phyloP scores from a whole-genome alignment of 2,113 vertebrate species.

The Raja brachyura region DNA sequence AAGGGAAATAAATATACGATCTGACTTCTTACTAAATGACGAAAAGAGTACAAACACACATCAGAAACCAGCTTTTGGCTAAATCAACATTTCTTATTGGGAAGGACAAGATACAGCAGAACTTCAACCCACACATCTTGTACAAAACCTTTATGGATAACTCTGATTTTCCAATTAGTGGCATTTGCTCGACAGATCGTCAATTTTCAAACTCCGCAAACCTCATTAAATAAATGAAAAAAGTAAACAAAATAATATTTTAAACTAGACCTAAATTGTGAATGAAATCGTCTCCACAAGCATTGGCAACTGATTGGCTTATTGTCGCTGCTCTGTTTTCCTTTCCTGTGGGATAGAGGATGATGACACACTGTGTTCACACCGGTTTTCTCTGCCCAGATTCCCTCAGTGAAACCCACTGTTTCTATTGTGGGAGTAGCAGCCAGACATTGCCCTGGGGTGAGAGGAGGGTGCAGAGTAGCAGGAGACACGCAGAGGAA shows the following conservation, averaged over 20 bases:
- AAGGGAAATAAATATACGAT: not conserved
- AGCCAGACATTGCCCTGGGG: no score
- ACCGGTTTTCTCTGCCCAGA: no score
- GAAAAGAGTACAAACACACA: not conserved
- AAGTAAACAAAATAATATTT: not conserved
- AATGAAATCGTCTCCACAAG: not conserved
- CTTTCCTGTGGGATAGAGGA: not conserved
- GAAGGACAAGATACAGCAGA: not conserved
- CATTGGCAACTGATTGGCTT: no score
- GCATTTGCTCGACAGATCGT: not conserved
- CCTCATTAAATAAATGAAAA: not conserved
- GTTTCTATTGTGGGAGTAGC: no score
- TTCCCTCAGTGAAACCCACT: no score
- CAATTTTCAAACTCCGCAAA: not conserved
- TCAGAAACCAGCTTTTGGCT: not conserved
- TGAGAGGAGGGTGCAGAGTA: no score
- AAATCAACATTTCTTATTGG: not conserved
- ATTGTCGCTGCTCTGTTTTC: not conserved
- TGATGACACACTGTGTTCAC: no score
- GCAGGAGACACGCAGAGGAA: no score
- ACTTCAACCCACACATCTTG: not conserved
- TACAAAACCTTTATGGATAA: not conserved
- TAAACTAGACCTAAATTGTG: not conserved
- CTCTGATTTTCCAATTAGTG: constrained; percentile 9
- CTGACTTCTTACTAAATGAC: not conserved